Evolutionary conservation across 2,888 invertebrate genomes (phyloP), one percentile per base, ranked within the genome.

Genomic region (Sphaerophoria rueppellii): DNA sequence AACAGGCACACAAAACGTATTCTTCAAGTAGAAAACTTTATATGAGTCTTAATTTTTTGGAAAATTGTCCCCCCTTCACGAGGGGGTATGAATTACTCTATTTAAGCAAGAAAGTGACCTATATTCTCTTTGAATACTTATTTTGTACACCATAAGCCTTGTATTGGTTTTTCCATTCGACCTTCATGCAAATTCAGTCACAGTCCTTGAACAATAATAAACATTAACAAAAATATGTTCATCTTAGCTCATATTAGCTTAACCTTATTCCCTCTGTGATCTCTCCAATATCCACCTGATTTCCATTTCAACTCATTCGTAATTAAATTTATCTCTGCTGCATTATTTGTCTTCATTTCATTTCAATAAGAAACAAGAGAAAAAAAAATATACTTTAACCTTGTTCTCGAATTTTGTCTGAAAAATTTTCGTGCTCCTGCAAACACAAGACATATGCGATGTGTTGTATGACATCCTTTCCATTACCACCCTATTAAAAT

Each of bases 351-450:
- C 7, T 6, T 43, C 34, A 6, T 1, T 32, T 14, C 14, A n/a
- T 50, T 61, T 61, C 14, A 34, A n/a, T 2, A 24, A 24, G 24
- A 24, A 24, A 24, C 24, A 24, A 2, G 2, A 24, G 24, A 24
- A 24, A 24, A 24, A 24, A 24, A 24, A 24, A 14, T 35, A 14
- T 34, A 11, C 9, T 48, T 34, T n/a, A 50, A 65, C 65, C 37
- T 65, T 65, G 16, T 35, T 65, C 37, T 6, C 16, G 50, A 65
- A 65, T 50, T 43, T 32, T 35, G 16, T 65, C 65, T 16, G 16
- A 50, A 35, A 43, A 55, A 43, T 50, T 6, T n/a, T 35, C 16
- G 12, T 50, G 50, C 65, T 46, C 12, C 35, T 37, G 16, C 63
- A 48, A 48, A 35, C 34, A 63, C 14, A 48, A 35, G 9, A 63